phyloP scores from a whole-genome alignment of 2,888 invertebrate genomes.

The Cenopis cana region DNA sequence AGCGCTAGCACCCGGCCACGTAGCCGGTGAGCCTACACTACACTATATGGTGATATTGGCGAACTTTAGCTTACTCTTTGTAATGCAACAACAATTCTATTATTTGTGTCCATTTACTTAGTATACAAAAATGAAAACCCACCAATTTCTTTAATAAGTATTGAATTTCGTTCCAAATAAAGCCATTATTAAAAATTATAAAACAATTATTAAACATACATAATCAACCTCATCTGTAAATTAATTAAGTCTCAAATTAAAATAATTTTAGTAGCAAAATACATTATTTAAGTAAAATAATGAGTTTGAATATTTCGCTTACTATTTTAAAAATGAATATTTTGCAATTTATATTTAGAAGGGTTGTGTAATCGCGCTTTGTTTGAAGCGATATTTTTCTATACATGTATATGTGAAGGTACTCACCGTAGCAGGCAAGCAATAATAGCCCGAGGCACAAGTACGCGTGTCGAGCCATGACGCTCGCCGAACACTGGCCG shows the following conservation, averaged over 20 bases:
- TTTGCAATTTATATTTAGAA: slow-evolving; percentile 5
- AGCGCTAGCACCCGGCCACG: slow-evolving; percentile 75
- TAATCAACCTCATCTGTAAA: too few species aligned
- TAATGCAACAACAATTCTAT: not conserved
- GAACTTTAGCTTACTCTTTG: slow-evolving; percentile 22
- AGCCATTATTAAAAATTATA: not conserved
- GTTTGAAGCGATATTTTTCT: slow-evolving; percentile 7
- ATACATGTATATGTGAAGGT: slow-evolving; percentile 45
- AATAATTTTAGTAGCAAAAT: not conserved
- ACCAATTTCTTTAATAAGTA: not conserved
- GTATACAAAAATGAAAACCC: not conserved
- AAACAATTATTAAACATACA: not conserved
- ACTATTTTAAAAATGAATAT: not conserved
- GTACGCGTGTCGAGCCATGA: slow-evolving; percentile 84
- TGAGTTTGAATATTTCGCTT: not conserved
- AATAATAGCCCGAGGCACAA: slow-evolving; percentile 80
- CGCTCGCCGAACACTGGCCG: slow-evolving; percentile 81
- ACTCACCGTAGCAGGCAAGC: slow-evolving; percentile 81
- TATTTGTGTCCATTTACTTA: not conserved
- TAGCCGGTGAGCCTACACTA: slow-evolving; percentile 67
- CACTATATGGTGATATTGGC: slow-evolving; percentile 54
- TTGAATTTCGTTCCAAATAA: not conserved
- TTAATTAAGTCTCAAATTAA: too few species aligned
- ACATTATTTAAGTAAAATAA: too few species aligned
- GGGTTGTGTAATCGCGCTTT: slow-evolving; percentile 8